These are phyloP conservation scores for Hylaeus anthracinus DNA, from an alignment of 1,140 invertebrate species.

Conservation along the genomic window DNA sequence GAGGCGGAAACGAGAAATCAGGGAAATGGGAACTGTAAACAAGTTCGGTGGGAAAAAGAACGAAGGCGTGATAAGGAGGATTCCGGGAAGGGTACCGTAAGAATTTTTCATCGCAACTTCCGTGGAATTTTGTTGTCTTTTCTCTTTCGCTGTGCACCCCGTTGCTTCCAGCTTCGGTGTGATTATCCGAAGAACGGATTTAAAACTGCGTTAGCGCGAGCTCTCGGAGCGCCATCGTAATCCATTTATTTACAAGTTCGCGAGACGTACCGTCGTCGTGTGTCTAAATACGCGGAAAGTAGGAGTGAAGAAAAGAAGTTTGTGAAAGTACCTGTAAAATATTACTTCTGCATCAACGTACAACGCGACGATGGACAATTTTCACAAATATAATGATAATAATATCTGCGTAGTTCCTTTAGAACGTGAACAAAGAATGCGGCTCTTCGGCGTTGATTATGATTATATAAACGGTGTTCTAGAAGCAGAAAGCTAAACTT, in stretches of 20 bases:
- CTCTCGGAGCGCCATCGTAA: conserved; percentile 40
- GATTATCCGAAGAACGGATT: conserved; percentile 61
- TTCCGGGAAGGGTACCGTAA: conserved; percentile 36
- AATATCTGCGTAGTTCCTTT: no score
- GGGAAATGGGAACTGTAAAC: conserved; percentile 52
- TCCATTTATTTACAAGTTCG: conserved; percentile 50
- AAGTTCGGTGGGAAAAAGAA: conserved; percentile 4
- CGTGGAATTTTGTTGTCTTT: conserved; percentile 35
- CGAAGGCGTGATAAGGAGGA: conserved; percentile 43
- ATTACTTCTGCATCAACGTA: background rate
- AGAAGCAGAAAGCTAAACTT: no score
- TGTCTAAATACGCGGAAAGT: conserved; percentile 1
- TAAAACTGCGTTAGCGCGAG: conserved; percentile 53
- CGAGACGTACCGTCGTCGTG: conserved; percentile 1
- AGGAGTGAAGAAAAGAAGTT: background rate
- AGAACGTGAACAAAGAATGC: no score
- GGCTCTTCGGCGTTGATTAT: no score
- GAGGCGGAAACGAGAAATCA: conserved; percentile 44
- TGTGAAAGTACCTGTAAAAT: background rate
- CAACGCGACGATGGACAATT: background rate
- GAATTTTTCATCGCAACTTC: conserved; percentile 57
- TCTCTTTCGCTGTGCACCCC: conserved; percentile 27
- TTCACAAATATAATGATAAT: no score
- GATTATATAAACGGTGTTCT: no score
- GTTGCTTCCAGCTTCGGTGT: conserved; percentile 29